Conservation (phyloP, 2,797 vertebrate genomes). For the Coendou prehensilis region DNA sequence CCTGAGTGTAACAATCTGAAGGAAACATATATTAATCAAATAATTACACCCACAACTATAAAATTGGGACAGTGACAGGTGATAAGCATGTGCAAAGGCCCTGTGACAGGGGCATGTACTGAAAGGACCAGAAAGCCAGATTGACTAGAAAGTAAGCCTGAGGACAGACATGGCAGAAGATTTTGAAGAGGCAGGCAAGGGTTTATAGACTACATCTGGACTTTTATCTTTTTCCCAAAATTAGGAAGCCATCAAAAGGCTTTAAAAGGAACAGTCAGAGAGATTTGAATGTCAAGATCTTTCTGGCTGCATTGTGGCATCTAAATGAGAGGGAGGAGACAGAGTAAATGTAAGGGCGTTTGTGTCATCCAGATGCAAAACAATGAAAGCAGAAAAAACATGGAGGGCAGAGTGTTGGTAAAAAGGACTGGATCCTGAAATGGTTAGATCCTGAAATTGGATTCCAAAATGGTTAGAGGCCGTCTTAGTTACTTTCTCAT, state of each 20-base stretch:
- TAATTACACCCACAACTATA: background rate
- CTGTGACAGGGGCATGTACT: background rate
- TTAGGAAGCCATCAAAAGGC: background rate
- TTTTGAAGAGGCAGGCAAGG: background rate
- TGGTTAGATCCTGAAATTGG: background rate
- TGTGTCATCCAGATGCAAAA: background rate
- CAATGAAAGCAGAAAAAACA: background rate
- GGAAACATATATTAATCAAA: slow-evolving; percentile 46
- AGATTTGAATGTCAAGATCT: background rate
- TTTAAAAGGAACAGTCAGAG: background rate
- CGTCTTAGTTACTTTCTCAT: background rate
- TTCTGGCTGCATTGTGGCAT: background rate
- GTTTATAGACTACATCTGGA: background rate
- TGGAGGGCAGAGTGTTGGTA: background rate
- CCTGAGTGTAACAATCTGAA: background rate
- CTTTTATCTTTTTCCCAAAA: background rate
- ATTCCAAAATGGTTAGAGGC: background rate
- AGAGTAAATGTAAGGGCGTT: background rate
- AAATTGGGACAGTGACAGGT: background rate
- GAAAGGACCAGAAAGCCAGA: background rate
- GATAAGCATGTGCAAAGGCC: background rate
- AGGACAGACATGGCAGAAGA: background rate
- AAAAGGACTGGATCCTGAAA: background rate
- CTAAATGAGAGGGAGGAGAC: background rate
- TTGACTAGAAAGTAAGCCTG: background rate